phyloP scores from a whole-genome alignment of 1,140 invertebrate genomes.

The Scaptomyza montana region DNA sequence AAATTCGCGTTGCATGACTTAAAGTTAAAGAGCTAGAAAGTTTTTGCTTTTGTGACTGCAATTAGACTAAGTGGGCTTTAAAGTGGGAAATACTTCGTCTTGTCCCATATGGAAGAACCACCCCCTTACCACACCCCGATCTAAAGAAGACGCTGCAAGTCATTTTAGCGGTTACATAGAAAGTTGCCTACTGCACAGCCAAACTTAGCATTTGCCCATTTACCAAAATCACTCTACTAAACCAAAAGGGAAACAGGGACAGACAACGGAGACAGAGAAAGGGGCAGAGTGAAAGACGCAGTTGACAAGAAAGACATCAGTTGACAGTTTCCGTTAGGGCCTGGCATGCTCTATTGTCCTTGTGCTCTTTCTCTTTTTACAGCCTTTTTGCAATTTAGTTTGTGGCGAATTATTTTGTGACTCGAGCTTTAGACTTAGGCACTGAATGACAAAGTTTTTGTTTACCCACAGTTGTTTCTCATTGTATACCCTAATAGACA shows the following conservation, averaged over 20 bases:
- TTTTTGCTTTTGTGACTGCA: slow-evolving; percentile 52
- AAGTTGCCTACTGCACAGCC: slow-evolving; percentile 52
- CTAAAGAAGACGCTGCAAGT: slow-evolving; percentile 63
- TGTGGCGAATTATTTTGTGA: slow-evolving; percentile 48
- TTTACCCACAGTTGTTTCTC: slow-evolving; percentile 26
- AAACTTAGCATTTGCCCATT: slow-evolving; percentile 68
- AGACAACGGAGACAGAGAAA: background rate
- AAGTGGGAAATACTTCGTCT: slow-evolving; percentile 58
- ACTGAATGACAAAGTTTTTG: slow-evolving; percentile 38
- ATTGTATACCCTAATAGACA: background rate
- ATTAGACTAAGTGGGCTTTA: slow-evolving; percentile 78
- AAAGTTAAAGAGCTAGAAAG: slow-evolving; percentile 27
- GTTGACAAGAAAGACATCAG: slow-evolving; percentile 23
- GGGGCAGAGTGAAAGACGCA: background rate
- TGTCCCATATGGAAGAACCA: background rate
- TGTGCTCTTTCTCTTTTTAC: slow-evolving; percentile 1
- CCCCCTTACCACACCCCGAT: no score
- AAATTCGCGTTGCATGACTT: slow-evolving; percentile 45
- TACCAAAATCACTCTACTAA: slow-evolving; percentile 42
- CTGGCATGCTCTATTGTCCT: slow-evolving; percentile 10
- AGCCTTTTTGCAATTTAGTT: slow-evolving; percentile 34
- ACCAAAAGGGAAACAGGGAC: background rate
- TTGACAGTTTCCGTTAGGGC: slow-evolving; percentile 41
- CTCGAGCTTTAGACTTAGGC: slow-evolving; percentile 10
- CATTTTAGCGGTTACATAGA: slow-evolving; percentile 69